Percentiles rank a stretch among this genome's conserved stretches.
Conservation (phyloP, 2,113 vertebrate species). For the Pelvicachromis taeniatus region DNA sequence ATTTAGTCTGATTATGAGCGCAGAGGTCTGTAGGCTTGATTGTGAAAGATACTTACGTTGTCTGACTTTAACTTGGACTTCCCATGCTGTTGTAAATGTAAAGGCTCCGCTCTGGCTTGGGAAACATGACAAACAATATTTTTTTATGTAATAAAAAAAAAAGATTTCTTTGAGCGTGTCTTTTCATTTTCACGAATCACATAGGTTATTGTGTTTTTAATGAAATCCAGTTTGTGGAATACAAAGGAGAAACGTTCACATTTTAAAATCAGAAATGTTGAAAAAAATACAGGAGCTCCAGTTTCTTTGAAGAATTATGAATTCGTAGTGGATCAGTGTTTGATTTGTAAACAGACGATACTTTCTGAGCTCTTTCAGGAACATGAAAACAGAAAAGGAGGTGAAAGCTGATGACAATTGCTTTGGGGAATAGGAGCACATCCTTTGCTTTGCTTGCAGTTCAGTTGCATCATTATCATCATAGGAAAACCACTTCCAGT, state of each 20-base stretch:
- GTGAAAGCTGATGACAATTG: background rate
- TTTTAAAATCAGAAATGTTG: background rate
- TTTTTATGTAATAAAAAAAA: background rate
- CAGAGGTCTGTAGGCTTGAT: background rate
- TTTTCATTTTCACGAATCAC: background rate
- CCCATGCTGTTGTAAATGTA: background rate
- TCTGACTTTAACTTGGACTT: background rate
- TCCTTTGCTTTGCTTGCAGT: background rate
- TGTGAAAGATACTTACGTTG: background rate
- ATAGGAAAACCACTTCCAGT: background rate
- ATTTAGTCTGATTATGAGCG: background rate
- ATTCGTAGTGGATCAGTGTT: background rate
- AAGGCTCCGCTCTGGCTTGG: background rate
- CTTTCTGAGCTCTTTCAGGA: background rate
- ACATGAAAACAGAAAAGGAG: background rate
- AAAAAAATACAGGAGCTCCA: background rate
- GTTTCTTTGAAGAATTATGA: background rate
- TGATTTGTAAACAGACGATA: background rate
- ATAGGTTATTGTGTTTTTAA: background rate
- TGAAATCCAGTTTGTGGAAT: background rate
- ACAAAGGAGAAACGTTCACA: background rate
- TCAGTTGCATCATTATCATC: background rate
- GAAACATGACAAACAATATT: background rate
- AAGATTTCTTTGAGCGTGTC: background rate
- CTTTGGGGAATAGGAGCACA: background rate